Conservation (phyloP, 2,888 invertebrate species). For the Lasioglossum lativentre region DNA sequence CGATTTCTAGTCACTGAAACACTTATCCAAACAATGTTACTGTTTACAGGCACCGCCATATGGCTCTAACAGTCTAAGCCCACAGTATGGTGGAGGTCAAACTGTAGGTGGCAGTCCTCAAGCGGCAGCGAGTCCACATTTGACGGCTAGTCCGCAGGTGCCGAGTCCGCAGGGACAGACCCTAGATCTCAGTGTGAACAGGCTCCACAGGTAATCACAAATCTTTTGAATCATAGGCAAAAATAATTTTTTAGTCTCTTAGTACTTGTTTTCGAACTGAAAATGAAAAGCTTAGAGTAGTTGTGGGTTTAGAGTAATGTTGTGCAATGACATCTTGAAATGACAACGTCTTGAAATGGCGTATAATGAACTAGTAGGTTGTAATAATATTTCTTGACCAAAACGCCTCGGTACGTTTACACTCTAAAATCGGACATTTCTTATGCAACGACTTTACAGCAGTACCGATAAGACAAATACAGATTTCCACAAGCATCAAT, state of each 20-base stretch:
- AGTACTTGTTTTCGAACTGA: too few relatives aligned
- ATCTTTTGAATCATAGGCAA: background rate
- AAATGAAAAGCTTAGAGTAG: too few relatives aligned
- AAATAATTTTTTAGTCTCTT: background rate
- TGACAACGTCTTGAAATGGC: too few relatives aligned
- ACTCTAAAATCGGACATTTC: background rate
- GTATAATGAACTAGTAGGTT: too few relatives aligned
- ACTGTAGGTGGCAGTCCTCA: conserved; percentile 92
- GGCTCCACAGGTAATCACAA: conserved; percentile 91
- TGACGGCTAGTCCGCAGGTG: conserved; percentile 94
- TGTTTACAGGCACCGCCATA: conserved; percentile 88
- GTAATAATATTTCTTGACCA: too few relatives aligned
- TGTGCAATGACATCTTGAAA: too few relatives aligned
- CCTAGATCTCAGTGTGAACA: conserved; percentile 94
- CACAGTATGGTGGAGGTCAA: conserved; percentile 90
- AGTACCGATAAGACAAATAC: background rate
- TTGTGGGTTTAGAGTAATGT: too few relatives aligned
- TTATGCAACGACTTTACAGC: background rate
- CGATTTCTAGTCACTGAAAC: background rate
- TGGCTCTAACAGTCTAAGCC: conserved; percentile 87
- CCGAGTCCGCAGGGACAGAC: conserved; percentile 96
- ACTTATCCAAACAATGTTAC: background rate
- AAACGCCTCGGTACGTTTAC: background rate
- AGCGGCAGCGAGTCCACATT: conserved; percentile 93
- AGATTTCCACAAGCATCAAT: background rate